Percentiles rank a stretch among this genome's conserved stretches.
These are phyloP conservation scores for Harpagoxenus sublaevis DNA, from an alignment of 2,888 invertebrate genomes.

Conservation along the genomic window DNA sequence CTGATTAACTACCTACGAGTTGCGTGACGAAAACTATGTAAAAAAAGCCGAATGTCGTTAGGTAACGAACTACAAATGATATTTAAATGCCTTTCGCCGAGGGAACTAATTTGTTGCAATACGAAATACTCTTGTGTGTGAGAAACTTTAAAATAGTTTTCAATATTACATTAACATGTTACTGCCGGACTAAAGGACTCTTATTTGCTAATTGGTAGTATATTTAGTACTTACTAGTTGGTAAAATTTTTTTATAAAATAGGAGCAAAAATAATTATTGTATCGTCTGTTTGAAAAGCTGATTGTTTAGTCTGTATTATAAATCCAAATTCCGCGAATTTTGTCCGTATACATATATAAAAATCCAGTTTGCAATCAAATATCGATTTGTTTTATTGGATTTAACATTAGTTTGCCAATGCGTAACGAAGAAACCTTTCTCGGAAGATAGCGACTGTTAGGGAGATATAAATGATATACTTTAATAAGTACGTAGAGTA, in stretches of 20 bases:
- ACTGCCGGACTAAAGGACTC: too few species aligned
- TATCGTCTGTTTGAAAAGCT: not conserved
- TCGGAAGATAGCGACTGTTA: not conserved
- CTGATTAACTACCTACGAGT: not conserved
- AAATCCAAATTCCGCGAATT: not conserved
- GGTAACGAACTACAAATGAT: not conserved
- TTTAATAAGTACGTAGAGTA: conserved; percentile 8
- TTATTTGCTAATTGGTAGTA: too few species aligned
- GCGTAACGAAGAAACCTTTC: not conserved
- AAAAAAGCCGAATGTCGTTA: not conserved
- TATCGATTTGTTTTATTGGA: not conserved
- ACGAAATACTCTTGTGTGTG: too few species aligned
- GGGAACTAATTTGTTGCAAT: not conserved
- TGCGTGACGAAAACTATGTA: not conserved
- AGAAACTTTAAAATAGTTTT: not conserved
- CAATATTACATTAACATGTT: too few species aligned
- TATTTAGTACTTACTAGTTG: not conserved
- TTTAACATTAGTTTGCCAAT: not conserved
- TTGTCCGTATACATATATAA: not conserved
- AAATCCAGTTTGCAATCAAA: not conserved
- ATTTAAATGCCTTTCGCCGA: not conserved
- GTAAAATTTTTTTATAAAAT: not conserved
- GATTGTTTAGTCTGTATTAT: not conserved
- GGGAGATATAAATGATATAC: not conserved
- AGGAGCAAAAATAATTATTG: not conserved